Evolutionary conservation across 2,888 invertebrate species (phyloP).

Genomic region (Netelia fuscicornis): DNA sequence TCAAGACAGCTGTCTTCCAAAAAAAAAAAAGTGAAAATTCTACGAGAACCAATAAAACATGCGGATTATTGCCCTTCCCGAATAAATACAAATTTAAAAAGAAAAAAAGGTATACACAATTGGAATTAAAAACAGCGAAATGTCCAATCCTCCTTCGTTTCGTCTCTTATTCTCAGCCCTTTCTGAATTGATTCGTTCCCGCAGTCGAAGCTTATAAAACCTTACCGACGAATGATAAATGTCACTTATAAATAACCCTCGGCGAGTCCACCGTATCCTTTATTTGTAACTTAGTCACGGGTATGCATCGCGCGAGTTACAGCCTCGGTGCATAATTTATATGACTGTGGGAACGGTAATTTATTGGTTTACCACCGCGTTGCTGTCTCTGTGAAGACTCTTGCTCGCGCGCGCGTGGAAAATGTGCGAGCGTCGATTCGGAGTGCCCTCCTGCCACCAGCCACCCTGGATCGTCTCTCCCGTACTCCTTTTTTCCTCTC

Average conservation of each 20-base stretch:
- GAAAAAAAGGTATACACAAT: conserved; percentile 31
- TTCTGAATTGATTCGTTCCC: conserved; percentile 66
- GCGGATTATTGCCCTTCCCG: conserved; percentile 46
- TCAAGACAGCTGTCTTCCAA: too few species aligned
- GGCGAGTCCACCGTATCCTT: conserved; percentile 60
- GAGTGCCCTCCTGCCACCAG: conserved; percentile 28
- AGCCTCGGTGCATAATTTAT: conserved; percentile 66
- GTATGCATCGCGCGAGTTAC: conserved; percentile 58
- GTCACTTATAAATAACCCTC: conserved; percentile 65
- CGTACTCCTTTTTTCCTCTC: conserved; percentile 44
- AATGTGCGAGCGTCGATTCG: conserved; percentile 64
- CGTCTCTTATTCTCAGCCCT: conserved; percentile 45
- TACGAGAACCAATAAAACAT: conserved; percentile 13
- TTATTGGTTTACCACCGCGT: conserved; percentile 65
- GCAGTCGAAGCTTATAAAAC: conserved; percentile 64
- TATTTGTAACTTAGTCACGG: conserved; percentile 67
- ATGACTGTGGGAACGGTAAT: conserved; percentile 62
- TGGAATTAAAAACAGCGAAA: conserved; percentile 53
- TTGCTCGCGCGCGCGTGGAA: conserved; percentile 56
- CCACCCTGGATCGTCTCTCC: neutral
- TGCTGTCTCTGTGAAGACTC: conserved; percentile 64
- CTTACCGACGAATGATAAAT: conserved; percentile 64
- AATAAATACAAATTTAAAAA: neutral
- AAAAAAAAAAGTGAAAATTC: too few species aligned
- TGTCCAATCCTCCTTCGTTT: conserved; percentile 43